Evolutionary conservation across 2,113 vertebrate species (phyloP).

Genomic region (Ageneiosus marmoratus): DNA sequence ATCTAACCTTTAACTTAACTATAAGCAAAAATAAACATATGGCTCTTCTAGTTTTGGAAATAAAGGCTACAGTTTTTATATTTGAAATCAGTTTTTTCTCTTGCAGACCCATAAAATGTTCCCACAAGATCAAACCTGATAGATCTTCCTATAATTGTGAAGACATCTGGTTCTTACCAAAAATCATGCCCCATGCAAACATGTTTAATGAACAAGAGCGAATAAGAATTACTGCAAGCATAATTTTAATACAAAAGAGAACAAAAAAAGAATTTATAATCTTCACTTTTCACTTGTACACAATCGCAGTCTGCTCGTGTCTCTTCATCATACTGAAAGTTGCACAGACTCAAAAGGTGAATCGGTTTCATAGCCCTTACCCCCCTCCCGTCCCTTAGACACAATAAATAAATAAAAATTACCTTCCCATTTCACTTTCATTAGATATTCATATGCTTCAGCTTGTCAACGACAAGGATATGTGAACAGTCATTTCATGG

Average conservation of each 20-base stretch:
- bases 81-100: not conserved
- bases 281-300: slow-evolving; percentile 82
- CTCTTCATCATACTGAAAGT: slow-evolving; percentile 80
- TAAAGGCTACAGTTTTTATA: not conserved
- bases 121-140: not conserved
- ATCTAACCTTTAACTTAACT: not conserved
- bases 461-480: slow-evolving; percentile 54
- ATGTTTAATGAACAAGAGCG: not conserved
- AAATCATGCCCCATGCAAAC: not conserved
- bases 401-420: slow-evolving; percentile 97
- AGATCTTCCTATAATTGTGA: not conserved
- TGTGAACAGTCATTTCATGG: slow-evolving; percentile 59
- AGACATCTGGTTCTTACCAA: not conserved
- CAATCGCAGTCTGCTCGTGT: slow-evolving; percentile 77
- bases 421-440: slow-evolving; percentile 68
- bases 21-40: not conserved
- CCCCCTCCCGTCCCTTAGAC: slow-evolving; percentile 62
- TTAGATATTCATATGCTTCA: slow-evolving; percentile 67
- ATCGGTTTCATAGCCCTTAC: slow-evolving; percentile 53
- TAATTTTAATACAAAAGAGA: slow-evolving; percentile 96
- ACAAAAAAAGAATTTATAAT: slow-evolving; percentile 72
- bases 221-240: slow-evolving; percentile 91
- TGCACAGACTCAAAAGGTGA: slow-evolving; percentile 79
- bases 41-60: not conserved
- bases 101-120: not conserved